Evolutionary conservation across 2,888 invertebrate species (phyloP).

Genomic region (Rotaria socialis): DNA sequence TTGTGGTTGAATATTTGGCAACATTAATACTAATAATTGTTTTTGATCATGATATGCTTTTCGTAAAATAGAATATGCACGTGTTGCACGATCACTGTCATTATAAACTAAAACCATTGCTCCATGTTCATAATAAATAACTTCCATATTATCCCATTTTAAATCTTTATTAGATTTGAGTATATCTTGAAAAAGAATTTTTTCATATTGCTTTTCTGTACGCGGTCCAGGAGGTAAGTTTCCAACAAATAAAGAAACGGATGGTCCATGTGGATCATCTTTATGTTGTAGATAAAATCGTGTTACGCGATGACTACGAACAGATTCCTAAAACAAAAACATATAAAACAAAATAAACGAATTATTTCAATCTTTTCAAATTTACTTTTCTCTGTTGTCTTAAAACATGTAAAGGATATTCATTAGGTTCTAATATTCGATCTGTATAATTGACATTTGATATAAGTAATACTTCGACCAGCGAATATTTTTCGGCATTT

Average conservation of each 20-base stretch:
- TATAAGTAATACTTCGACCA: conserved; percentile 76
- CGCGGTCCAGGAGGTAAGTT: conserved; percentile 86
- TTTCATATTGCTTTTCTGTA: conserved; percentile 94
- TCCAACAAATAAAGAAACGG: conserved; percentile 91
- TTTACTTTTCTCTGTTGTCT: conserved; percentile 56
- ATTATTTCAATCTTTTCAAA: too few relatives aligned
- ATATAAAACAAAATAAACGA: background rate
- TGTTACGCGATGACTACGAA: conserved; percentile 94
- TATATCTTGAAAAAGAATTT: conserved; percentile 80
- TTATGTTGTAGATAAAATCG: conserved; percentile 95
- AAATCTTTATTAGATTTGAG: conserved; percentile 74
- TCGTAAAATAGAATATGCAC: conserved; percentile 85
- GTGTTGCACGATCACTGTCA: conserved; percentile 79
- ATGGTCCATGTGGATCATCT: conserved; percentile 95
- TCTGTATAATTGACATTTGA: conserved; percentile 54
- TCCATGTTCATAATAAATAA: conserved; percentile 99
- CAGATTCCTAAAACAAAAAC: conserved; percentile 72
- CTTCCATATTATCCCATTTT: conserved; percentile 72
- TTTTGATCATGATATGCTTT: conserved; percentile 93
- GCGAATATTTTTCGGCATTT: conserved; percentile 70
- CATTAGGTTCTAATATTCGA: conserved; percentile 53
- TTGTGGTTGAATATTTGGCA: conserved; percentile 74
- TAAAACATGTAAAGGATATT: conserved; percentile 57
- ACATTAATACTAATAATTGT: conserved; percentile 86
- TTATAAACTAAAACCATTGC: conserved; percentile 97